Evolutionary conservation across 1,140 invertebrate genomes (phyloP).

Genomic region (Sminthurides bifidus): DNA sequence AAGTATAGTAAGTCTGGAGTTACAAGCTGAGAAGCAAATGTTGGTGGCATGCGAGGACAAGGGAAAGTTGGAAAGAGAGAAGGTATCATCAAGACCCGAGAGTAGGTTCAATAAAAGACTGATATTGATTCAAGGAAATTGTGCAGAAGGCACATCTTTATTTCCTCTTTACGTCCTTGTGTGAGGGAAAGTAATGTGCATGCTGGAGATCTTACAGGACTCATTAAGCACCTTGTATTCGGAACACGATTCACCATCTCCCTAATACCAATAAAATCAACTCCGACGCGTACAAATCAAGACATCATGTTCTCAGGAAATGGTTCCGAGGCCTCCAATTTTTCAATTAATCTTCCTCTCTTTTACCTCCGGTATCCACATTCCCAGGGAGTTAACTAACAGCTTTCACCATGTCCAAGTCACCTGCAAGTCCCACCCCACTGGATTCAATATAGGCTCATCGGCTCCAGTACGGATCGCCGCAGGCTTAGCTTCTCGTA

Average conservation of each 20-base stretch:
- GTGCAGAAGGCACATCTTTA: slow-evolving; percentile 17
- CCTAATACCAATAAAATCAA: slow-evolving; percentile 27
- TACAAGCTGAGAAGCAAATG: no score
- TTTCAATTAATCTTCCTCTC: slow-evolving; percentile 29
- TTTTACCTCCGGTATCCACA: neutral
- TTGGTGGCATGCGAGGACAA: no score
- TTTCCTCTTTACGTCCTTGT: slow-evolving; percentile 12
- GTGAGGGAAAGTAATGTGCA: neutral
- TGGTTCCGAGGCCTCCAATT: slow-evolving; percentile 25
- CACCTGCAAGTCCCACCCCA: neutral
- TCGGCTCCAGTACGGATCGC: no score
- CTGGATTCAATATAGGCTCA: neutral
- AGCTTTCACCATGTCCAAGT: neutral
- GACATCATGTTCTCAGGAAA: slow-evolving; percentile 30
- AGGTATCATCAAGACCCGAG: no score
- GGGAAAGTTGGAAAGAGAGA: no score
- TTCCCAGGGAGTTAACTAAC: neutral
- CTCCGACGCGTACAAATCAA: slow-evolving; percentile 29
- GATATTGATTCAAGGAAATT: slow-evolving; percentile 20
- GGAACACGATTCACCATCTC: slow-evolving; percentile 20
- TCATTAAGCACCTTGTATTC: slow-evolving; percentile 33
- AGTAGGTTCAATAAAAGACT: slow-evolving; percentile 17
- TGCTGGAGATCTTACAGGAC: slow-evolving; percentile 17
- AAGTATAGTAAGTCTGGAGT: no score
- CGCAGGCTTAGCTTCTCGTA: no score